phyloP scores from a whole-genome alignment of 2,888 invertebrate species.

The Chesias legatella region DNA sequence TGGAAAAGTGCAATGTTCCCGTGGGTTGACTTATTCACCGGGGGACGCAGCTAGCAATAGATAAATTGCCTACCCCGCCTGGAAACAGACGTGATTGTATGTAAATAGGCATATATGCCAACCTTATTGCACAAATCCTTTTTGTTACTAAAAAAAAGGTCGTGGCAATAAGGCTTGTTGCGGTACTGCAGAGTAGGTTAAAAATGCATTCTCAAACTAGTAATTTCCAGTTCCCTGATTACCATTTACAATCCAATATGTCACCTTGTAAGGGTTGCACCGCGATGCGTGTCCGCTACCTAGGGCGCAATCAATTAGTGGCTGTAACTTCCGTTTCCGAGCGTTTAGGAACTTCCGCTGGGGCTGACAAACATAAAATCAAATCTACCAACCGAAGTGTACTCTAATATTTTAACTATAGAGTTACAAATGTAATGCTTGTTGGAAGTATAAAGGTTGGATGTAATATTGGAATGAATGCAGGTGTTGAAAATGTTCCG shows the following conservation, averaged over 20 bases:
- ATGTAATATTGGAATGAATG: slow-evolving; percentile 8
- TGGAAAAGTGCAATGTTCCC: too few relatives aligned
- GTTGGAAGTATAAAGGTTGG: slow-evolving; percentile 8
- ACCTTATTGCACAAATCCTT: too few relatives aligned
- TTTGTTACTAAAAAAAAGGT: too few relatives aligned
- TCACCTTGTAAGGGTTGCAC: slow-evolving; percentile 54
- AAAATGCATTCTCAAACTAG: slow-evolving; percentile 25
- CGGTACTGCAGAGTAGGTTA: slow-evolving; percentile 2
- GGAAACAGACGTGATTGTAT: too few relatives aligned
- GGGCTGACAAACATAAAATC: slow-evolving; percentile 34
- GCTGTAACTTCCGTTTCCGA: slow-evolving; percentile 71
- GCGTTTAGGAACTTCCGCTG: slow-evolving; percentile 74
- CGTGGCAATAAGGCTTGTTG: neutral
- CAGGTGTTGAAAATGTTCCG: slow-evolving; percentile 11
- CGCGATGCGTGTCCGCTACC: slow-evolving; percentile 38
- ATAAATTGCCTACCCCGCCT: too few relatives aligned
- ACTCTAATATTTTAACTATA: slow-evolving; percentile 8
- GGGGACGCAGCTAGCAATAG: too few relatives aligned
- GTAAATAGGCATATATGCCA: too few relatives aligned
- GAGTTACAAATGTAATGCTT: slow-evolving; percentile 6
- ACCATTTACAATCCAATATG: slow-evolving; percentile 32
- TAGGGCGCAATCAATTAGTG: slow-evolving; percentile 73
- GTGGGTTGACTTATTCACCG: too few relatives aligned
- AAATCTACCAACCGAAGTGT: slow-evolving; percentile 7
- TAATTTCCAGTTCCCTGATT: slow-evolving; percentile 24